Base-by-base conservation (phyloP, 2,888 invertebrate species). In the Aricia artaxerxes region DNA sequence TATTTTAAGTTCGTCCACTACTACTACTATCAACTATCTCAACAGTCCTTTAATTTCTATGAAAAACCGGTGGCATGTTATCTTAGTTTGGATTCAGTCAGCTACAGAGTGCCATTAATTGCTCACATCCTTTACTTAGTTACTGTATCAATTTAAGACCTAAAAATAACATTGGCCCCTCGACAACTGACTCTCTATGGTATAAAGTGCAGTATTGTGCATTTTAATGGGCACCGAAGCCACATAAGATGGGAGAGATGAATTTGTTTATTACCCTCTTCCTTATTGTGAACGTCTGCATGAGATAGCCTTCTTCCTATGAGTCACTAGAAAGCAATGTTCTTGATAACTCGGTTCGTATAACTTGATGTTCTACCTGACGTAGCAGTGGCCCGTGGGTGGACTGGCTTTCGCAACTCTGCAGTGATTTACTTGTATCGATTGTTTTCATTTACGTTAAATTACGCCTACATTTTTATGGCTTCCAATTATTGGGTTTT, bases 211-310 rank as follows among this genome's bases (percentile, higher is more conserved):
- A 94, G 91, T 91, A 93, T 94, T 94, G 93, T 94, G 93, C 93
- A 91, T 91, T 93, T 92, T 92, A 94, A 93, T 92, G 89, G 89
- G 85, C 90, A 85, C 86, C 87, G 89, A 89, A 91, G 92, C 92
- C 90, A 90, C 92, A 91, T 91, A 92, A 93, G 94, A 93, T 91
- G 91, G 88, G 89, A 91, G 93, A 93, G 93, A 93, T 93, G 94
- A 93, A 93, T 94, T 94, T 92, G 93, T 94, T 94, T 94, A 94
- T 94, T 94, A 90, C 92, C 91, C 92, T 91, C 94, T 94, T 94
- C 94, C 94, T 94, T 93, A 94, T 94, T 94, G 94, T 93, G 93
- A 93, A 87, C 92, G 94, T 93, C 93, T 93, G 94, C 85, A 88
- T 89, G 86, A 92, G 93, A 94, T 94, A 92, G 92, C 92, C 92